A percentile compares a stretch with the other conserved stretches of the same genome.
Evolutionary conservation across 2,113 vertebrate genomes (phyloP).

Genomic region (Sylvietta virens): DNA sequence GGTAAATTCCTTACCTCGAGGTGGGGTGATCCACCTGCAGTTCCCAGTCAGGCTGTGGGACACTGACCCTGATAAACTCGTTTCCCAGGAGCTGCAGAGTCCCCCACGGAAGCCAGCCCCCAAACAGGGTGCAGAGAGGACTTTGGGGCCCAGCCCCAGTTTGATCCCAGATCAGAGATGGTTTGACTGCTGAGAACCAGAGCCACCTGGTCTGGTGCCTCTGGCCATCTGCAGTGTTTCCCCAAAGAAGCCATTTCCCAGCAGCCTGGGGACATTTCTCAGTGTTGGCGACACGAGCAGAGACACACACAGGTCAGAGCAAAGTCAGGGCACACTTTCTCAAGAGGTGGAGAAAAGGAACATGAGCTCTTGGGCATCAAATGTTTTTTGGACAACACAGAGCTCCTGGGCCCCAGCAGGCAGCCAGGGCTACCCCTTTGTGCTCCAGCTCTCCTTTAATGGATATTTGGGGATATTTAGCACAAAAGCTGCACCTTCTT

Average conservation of each 20-base stretch:
- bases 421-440: neutral
- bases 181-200: neutral
- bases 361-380: neutral
- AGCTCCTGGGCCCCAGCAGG: neutral
- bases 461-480: neutral
- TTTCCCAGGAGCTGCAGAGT: neutral
- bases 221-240: neutral
- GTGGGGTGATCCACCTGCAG: neutral
- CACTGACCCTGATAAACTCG: fast-evolving
- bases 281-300: neutral
- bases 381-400: neutral
- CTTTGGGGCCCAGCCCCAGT: neutral
- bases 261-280: neutral
- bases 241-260: neutral
- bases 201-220: neutral
- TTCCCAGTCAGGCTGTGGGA: neutral
- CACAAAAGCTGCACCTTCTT: neutral
- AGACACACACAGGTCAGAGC: fast-evolving
- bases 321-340: neutral
- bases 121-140: neutral
- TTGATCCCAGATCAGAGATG: neutral
- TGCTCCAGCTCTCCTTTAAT: neutral
- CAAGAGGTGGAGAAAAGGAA: neutral
- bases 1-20: neutral
- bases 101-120: neutral